These are phyloP conservation scores for Reinhardtius hippoglossoides DNA, from an alignment of 2,113 vertebrate species.

Conservation along the genomic window DNA sequence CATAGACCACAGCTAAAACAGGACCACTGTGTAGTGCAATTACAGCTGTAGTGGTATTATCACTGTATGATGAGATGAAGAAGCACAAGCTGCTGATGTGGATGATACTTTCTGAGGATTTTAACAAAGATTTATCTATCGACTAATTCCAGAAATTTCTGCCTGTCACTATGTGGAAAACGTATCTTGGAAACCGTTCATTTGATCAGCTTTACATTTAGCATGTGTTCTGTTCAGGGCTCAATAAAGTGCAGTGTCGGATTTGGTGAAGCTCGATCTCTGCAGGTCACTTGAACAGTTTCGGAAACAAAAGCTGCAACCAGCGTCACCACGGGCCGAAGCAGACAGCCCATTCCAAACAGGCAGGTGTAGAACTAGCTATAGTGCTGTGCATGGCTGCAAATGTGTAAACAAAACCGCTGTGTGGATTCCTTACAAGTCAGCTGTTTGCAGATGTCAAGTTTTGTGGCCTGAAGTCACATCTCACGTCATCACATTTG, in stretches of 20 bases:
- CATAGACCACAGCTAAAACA: not conserved
- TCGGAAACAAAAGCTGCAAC: not conserved
- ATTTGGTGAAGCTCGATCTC: too few relatives aligned
- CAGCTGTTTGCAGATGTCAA: not conserved
- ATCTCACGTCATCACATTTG: not conserved
- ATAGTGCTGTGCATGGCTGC: not conserved
- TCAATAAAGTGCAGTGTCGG: too few relatives aligned
- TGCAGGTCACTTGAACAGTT: not conserved
- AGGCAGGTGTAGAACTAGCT: too few relatives aligned
- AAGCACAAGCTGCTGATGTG: not conserved
- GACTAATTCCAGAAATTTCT: too few relatives aligned
- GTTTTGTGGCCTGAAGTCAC: not conserved
- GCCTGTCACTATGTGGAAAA: too few relatives aligned
- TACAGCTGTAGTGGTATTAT: slow-evolving; percentile 11
- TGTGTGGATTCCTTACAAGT: too few relatives aligned
- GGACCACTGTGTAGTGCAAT: not conserved
- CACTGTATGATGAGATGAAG: not conserved
- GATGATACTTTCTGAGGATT: not conserved
- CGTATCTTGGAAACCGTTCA: too few relatives aligned
- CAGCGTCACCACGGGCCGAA: not conserved
- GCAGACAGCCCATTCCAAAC: too few relatives aligned
- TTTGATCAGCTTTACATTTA: too few relatives aligned
- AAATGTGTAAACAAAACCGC: not conserved
- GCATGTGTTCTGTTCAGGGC: too few relatives aligned
- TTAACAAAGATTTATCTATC: not conserved